Evolutionary conservation across 2,797 vertebrate species (phyloP).

Genomic region (Eospalax fontanierii): DNA sequence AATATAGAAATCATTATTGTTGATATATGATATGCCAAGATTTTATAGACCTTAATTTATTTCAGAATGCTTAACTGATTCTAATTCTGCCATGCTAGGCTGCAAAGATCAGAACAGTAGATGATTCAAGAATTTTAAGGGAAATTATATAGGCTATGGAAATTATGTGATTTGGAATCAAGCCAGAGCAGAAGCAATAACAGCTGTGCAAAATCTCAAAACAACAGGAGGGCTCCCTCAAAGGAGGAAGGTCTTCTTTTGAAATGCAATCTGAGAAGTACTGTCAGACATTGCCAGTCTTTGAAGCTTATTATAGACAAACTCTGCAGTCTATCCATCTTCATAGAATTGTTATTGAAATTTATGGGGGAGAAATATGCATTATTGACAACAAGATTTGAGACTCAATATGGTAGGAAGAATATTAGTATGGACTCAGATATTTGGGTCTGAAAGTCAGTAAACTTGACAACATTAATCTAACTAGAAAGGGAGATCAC

Average conservation of each 20-base stretch:
- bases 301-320: slow-evolving; percentile 57
- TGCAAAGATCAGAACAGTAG: slow-evolving; percentile 50
- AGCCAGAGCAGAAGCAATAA: slow-evolving; percentile 62
- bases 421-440: slow-evolving; percentile 6
- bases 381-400: slow-evolving; percentile 33
- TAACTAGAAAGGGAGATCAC: neutral
- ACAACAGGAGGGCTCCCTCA: slow-evolving; percentile 33
- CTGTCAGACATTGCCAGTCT: slow-evolving; percentile 20
- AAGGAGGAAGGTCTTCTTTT: slow-evolving; percentile 69
- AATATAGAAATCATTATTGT: slow-evolving; percentile 41
- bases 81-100: slow-evolving; percentile 12
- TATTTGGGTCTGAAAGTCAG: slow-evolving; percentile 14
- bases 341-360: slow-evolving; percentile 29
- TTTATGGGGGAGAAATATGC: slow-evolving; percentile 22
- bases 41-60: slow-evolving; percentile 59
- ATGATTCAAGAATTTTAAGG: slow-evolving; percentile 57
- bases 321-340: slow-evolving; percentile 31
- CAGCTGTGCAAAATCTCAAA: slow-evolving; percentile 59
- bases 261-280: slow-evolving; percentile 52
- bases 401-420: slow-evolving; percentile 39
- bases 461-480: neutral
- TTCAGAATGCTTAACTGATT: slow-evolving; percentile 60
- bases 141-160: slow-evolving; percentile 50
- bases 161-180: slow-evolving; percentile 66
- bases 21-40: slow-evolving; percentile 20